Percentiles rank a stretch among this genome's conserved stretches.
Evolutionary conservation across 2,797 vertebrate species (phyloP).

Genomic region (Enteromius afrohamiltoni): DNA sequence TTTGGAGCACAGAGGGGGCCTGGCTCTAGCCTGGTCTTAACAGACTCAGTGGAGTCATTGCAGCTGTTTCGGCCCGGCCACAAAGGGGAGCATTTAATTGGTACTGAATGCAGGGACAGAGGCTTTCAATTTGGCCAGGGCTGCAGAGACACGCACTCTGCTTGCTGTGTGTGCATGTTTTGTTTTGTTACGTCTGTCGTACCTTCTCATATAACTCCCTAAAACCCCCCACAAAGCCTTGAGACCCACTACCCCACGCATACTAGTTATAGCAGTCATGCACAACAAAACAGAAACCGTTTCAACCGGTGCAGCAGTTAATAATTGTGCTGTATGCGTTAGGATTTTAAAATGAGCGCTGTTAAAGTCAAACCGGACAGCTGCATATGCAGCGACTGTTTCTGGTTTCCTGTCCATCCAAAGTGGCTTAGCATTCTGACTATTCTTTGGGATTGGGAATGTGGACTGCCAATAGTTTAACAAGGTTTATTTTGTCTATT

Average conservation of each 20-base stretch:
- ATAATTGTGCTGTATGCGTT: constrained; percentile 23
- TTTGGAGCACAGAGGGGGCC: constrained; percentile 57
- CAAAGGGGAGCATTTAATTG: constrained; percentile 81
- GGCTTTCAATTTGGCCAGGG: constrained; percentile 78
- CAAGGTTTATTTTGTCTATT: constrained; percentile 56
- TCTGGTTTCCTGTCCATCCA: constrained; percentile 20
- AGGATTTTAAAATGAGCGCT: constrained; percentile 18
- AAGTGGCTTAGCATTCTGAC: constrained; percentile 29
- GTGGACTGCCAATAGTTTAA: constrained; percentile 37
- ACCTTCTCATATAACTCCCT: constrained; percentile 28
- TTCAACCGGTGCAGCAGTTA: constrained; percentile 24
- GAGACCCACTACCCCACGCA: neutral
- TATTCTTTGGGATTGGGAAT: constrained; percentile 9
- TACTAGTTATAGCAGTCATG: constrained; percentile 19
- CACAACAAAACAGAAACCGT: constrained; percentile 19
- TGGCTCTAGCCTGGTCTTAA: constrained; percentile 65
- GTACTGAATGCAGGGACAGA: constrained; percentile 75
- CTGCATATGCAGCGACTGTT: constrained; percentile 14
- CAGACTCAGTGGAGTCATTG: constrained; percentile 78
- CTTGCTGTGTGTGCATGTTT: constrained; percentile 35
- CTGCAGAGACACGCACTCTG: constrained; percentile 62
- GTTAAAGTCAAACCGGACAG: constrained; percentile 5
- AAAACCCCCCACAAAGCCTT: constrained; percentile 15
- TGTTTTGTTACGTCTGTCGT: constrained; percentile 22
- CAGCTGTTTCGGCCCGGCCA: constrained; percentile 77